Base-by-base conservation (phyloP, 2,888 invertebrate genomes). In the Ectemnius lituratus region DNA sequence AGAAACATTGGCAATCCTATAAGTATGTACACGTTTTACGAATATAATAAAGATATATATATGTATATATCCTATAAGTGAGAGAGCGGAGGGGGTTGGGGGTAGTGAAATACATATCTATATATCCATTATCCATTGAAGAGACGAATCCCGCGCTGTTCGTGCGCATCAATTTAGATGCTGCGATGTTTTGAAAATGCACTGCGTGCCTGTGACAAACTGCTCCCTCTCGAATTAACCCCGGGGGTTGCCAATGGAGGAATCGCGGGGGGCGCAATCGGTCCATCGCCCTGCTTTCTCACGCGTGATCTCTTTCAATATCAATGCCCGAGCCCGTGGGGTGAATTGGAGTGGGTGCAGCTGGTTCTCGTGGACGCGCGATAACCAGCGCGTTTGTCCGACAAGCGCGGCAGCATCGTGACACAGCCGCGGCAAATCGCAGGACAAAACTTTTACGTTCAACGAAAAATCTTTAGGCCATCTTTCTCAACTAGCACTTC, bases 141-240 rank as follows among this genome's bases (percentile, higher is more conserved):
- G 46, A 60, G 47, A 47, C 28, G 37, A 62, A 52, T 67, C 68
- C 14, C 27, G 27, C 27, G 46, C 16, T 27, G 49, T 45, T 62
- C 45, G 49, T 28, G 20, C 37, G 18, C 61, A n/a, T 61, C n/a
- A 64, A 65, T 74, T 70, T 52, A 65, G 57, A 47, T 8, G 62
- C 23, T 45, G 58, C 59, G 58, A 79, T 60, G 70, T 73, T 75
- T 73, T 60, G 62, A 37, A 6, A 37, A 37, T 37, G 37, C 37
- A 37, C 37, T 37, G 37, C 37, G 37, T 37, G 37, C 8, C 37
- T 28, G 64, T 71, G 72, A 59, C 67, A 61, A 67, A 68, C 68
- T 71, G 37, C 37, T 37, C 37, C 37, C 37, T 73, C 79, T 76
- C 77, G 68, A 57, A 67, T 79, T 79, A 56, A 72, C 60, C 79